A percentile compares a stretch with the other conserved stretches of the same genome.
phyloP scores from a whole-genome alignment of 1,140 invertebrate genomes.

The Leptinotarsa defecta region DNA sequence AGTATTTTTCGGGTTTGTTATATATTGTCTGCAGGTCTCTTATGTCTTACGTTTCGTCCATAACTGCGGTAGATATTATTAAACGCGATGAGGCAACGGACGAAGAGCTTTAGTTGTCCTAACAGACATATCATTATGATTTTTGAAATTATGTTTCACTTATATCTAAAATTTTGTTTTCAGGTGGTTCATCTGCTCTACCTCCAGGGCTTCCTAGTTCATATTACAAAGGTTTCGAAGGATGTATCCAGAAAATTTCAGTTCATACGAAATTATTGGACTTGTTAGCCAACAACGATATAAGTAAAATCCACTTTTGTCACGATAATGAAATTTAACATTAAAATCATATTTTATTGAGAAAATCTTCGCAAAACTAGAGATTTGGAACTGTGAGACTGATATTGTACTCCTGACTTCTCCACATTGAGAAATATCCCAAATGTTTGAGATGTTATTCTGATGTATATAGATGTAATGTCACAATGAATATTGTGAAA shows the following conservation, averaged over 20 bases:
- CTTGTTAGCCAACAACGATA: constrained; percentile 48
- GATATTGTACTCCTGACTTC: constrained; percentile 34
- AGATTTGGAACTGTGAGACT: constrained; percentile 40
- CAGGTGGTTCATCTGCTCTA: constrained; percentile 50
- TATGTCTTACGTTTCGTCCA: too few relatives aligned
- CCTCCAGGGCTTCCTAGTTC: constrained; percentile 51
- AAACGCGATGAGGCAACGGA: too few relatives aligned
- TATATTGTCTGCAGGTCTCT: too few relatives aligned
- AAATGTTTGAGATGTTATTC: background rate
- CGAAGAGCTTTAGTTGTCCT: too few relatives aligned
- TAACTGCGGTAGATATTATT: too few relatives aligned
- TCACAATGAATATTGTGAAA: constrained; percentile 7
- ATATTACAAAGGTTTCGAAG: constrained; percentile 55
- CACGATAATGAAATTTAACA: constrained; percentile 55
- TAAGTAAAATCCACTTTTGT: constrained; percentile 52
- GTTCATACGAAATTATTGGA: constrained; percentile 52
- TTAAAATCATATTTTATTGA: constrained; percentile 1
- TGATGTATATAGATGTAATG: background rate
- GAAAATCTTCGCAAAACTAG: constrained; percentile 26
- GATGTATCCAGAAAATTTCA: constrained; percentile 52
- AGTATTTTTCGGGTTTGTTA: too few relatives aligned
- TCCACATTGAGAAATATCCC: background rate
- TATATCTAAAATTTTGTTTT: constrained; percentile 17
- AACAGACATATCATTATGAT: too few relatives aligned
- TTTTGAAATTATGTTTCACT: too few relatives aligned